Base-by-base conservation (phyloP, 1,140 invertebrate species). In the Drosophila pseudoobscura region DNA sequence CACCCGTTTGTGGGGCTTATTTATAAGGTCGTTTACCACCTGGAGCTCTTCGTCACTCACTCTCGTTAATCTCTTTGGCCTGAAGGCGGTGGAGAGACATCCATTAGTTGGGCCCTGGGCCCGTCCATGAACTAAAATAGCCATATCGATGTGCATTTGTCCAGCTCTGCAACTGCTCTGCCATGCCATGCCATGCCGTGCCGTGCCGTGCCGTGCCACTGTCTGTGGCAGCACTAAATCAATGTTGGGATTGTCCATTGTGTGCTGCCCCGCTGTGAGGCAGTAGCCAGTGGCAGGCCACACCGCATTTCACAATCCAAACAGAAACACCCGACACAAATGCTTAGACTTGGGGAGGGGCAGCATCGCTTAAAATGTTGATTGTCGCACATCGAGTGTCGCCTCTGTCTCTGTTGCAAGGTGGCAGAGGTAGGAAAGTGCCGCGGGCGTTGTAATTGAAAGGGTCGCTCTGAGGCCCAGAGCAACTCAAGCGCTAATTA, bases 141-240 rank as follows among this genome's bases (percentile, higher is more conserved):
- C 66, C 50, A 69, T 69, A 69, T 70, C 66, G 64, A 69, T 69
- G 63, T 69, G 64, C 63, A 57, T 56, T 55, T 69, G 62, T 31
- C 54, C 35, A 44, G 49, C 29, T 26, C n/a, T 41, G 22, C 6
- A 7, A 17, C 13, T 20, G 22, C 31, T 4, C 20, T 45, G 22
- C 44, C 26, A 35, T 26, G 24, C 24, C 24, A 26, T 26, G 24
- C 24, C 24, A 26, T 26, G 24, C 45, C 46, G 15, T 15, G 9
- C 39, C 49, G 15, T 15, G 9, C 39, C 49, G 8, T 52, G n/a
- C 50, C 35, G 15, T 51, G 24, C n/a, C 49, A 26, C 54, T 55
- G 59, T 43, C 24, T 43, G 44, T 63, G 61, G 44, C 61, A 11
- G 61, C 60, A 63, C 53, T 63, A 63, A 63, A 57, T 63, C 61